A percentile compares a stretch with the other conserved stretches of the same genome.
These are phyloP conservation scores for Murina feae DNA, from an alignment of 2,113 vertebrate species.

Conservation along the genomic window DNA sequence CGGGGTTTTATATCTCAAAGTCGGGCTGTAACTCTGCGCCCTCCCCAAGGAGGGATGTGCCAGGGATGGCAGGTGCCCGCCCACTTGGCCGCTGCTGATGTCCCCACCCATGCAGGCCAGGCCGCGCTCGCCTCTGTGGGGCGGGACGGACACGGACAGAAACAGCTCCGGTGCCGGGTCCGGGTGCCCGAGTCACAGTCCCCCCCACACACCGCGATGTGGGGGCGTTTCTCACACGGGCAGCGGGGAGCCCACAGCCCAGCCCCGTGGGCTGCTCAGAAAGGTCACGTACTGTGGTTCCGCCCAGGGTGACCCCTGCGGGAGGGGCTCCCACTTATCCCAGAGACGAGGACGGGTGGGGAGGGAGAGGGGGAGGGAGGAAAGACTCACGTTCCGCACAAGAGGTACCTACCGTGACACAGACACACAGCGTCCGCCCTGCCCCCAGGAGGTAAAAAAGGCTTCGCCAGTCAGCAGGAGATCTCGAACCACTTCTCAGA, in stretches of 20 bases:
- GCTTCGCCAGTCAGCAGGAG: slow-evolving; percentile 95
- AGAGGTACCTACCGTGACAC: slow-evolving; percentile 88
- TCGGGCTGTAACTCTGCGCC: background rate
- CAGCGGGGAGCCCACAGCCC: background rate
- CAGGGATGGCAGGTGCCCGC: accelerated
- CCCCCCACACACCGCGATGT: accelerated
- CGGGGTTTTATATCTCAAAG: slow-evolving; percentile 34
- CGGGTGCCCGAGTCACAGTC: accelerated
- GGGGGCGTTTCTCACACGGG: background rate
- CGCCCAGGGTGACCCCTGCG: accelerated
- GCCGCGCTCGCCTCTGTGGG: accelerated
- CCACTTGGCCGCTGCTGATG: accelerated
- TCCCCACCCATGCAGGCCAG: accelerated
- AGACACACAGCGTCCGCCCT: slow-evolving; percentile 87
- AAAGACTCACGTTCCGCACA: background rate
- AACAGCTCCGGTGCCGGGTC: background rate
- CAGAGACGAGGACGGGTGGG: background rate
- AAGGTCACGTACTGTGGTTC: accelerated
- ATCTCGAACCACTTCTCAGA: slow-evolving; percentile 99
- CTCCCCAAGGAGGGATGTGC: background rate
- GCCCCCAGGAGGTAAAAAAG: slow-evolving; percentile 89
- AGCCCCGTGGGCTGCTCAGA: accelerated
- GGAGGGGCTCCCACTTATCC: background rate
- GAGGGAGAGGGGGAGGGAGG: background rate
- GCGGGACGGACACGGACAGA: accelerated